A percentile compares a stretch with the other conserved stretches of the same genome.
These are phyloP conservation scores for Psittacula cyanocephala DNA, from an alignment of 2,113 vertebrate genomes.

Conservation along the genomic window DNA sequence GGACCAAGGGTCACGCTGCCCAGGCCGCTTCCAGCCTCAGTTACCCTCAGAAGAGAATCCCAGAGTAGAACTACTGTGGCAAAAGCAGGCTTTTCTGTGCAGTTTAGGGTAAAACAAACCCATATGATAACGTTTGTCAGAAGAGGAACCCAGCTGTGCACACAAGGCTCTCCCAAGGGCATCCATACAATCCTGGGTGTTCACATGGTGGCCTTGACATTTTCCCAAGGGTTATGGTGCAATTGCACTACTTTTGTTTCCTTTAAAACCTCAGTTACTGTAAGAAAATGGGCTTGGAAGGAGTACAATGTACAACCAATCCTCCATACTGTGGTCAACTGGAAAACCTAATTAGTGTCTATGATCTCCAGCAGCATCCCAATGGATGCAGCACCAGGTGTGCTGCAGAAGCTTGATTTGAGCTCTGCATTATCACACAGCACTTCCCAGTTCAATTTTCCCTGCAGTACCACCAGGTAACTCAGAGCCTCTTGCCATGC, in stretches of 20 bases:
- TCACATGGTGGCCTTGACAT: not conserved
- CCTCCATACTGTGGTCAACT: too few relatives aligned
- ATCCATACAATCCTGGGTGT: not conserved
- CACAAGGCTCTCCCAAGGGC: not conserved
- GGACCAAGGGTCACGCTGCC: too few relatives aligned
- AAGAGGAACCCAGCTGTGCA: not conserved
- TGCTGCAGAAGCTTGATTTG: too few relatives aligned
- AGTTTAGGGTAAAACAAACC: not conserved
- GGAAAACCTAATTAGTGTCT: not conserved
- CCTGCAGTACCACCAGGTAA: not conserved
- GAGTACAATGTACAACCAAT: not conserved
- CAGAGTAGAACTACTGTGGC: not conserved
- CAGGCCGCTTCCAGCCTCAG: not conserved
- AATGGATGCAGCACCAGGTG: too few relatives aligned
- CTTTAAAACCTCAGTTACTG: not conserved
- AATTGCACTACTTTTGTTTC: not conserved
- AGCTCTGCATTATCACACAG: not conserved
- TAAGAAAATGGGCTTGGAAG: not conserved
- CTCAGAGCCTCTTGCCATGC: not conserved
- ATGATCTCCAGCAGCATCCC: not conserved
- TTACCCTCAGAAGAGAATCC: not conserved
- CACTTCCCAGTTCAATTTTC: too few relatives aligned
- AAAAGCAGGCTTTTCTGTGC: not conserved
- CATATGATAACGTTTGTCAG: not conserved
- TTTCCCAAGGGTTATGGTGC: not conserved